Evolutionary conservation across 2,113 vertebrate genomes (phyloP), one percentile per base, ranked within the genome.

Genomic region (Gnathonemus echidnorhynchus): DNA sequence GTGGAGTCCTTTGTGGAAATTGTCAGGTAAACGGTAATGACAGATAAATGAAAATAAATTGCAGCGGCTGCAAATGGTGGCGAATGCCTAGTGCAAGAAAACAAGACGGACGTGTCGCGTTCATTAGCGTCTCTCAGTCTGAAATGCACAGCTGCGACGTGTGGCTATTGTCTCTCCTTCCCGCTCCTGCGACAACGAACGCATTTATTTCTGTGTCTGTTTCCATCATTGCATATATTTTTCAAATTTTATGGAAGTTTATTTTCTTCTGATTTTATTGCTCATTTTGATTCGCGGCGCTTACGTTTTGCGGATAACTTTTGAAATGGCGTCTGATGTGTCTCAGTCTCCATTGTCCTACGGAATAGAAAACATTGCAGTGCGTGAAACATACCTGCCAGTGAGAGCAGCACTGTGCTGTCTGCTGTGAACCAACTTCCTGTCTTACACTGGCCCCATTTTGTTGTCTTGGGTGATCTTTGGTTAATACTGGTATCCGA

Each of bases 11-110:
- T 62, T 56, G 52, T 24, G 48, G 48, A 35, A 87, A 87, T 52
- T 53, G 48, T 56, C 86, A 53, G 86, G 48, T 35, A 52, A 87
- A 87, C 86, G 4, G 49, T 87, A 87, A 87, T 52, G 86, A 53
- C 86, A 87, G 49, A 87, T 87, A 35, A 52, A 87, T 87, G 48
- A 52, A 87, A 87, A 87, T 35, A 87, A 87, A 87, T 87, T 87
- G 48, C 9, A 7, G n/a, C 50, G 5, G 50, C 48, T 5, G 31
- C 27, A 48, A 87, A 87, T 15, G 86, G 53, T 6, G 31, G 49
- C 7, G 50, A 87, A 87, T 53, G 21, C 5, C 49, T 19, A 4
- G 8, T 24, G 46, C 48, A 13, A 53, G 39, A 87, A 19, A 56
- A 52, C 31, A 15, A 35, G 49, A 17, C 2, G 8, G 83, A 48